These are phyloP conservation scores for Microtus oregoni DNA, from an alignment of 2,113 vertebrate genomes.

Conservation along the genomic window DNA sequence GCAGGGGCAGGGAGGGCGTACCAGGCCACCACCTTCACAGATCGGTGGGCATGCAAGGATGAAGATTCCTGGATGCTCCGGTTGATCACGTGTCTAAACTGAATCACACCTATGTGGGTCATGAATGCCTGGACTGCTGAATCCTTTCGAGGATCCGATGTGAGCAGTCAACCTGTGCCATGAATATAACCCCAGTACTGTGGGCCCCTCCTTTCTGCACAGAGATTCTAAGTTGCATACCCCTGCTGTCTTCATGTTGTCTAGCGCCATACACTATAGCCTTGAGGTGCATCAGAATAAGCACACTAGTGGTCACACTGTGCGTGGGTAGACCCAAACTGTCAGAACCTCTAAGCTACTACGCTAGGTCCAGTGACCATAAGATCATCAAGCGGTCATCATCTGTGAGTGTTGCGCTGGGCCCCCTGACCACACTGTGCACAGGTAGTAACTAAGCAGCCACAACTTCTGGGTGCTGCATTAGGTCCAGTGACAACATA, in stretches of 20 bases:
- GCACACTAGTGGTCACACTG: not conserved
- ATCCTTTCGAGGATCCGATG: not conserved
- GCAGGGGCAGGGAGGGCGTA: too few relatives aligned
- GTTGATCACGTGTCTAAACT: not conserved
- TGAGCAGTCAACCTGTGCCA: not conserved
- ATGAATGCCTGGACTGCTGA: not conserved
- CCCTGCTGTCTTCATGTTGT: fast-evolving
- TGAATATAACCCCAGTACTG: not conserved
- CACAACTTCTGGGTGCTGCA: not conserved
- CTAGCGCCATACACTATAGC: too few relatives aligned
- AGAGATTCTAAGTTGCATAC: fast-evolving
- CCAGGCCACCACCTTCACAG: not conserved
- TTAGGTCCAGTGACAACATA: not conserved
- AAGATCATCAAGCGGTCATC: not conserved
- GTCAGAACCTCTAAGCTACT: not conserved
- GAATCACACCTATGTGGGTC: fast-evolving
- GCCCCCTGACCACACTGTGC: not conserved
- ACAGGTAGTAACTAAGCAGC: too few relatives aligned
- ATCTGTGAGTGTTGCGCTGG: not conserved
- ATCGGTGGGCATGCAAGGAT: not conserved
- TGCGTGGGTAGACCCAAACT: not conserved
- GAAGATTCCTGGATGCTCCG: not conserved
- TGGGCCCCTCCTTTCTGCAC: fast-evolving
- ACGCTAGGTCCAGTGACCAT: not conserved
- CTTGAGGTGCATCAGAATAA: not conserved